Percentiles rank a stretch among this genome's conserved stretches.
These are phyloP conservation scores for Lepidocyrtoides sp. DNA, from an alignment of 2,888 invertebrate species.

Conservation along the genomic window DNA sequence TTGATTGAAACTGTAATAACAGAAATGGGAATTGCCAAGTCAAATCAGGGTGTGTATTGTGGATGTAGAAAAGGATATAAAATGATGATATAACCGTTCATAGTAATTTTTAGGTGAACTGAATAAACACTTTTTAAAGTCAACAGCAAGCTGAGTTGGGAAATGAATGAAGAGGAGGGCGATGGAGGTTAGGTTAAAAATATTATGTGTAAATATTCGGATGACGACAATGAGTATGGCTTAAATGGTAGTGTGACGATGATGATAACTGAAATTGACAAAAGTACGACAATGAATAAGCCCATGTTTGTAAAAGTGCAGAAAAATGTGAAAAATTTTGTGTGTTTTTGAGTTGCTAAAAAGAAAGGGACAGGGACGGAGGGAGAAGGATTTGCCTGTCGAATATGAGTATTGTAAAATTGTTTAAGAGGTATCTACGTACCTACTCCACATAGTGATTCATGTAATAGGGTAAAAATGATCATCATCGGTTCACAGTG, in stretches of 20 bases:
- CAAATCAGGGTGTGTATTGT: no score
- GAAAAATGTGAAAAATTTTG: background rate
- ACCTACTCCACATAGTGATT: no score
- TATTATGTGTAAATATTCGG: constrained; percentile 40
- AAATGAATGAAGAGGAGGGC: constrained; percentile 47
- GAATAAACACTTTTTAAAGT: constrained; percentile 31
- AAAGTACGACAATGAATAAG: constrained; percentile 13
- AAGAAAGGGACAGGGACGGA: background rate
- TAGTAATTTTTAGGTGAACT: constrained; percentile 22
- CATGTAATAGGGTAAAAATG: no score
- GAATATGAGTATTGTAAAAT: background rate
- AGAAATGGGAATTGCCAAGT: no score
- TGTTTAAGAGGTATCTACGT: no score
- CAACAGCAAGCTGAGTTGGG: background rate
- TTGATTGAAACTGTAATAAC: constrained; percentile 35
- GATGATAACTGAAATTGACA: background rate
- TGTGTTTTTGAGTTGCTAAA: background rate
- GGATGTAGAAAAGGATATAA: no score
- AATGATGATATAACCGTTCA: constrained; percentile 24
- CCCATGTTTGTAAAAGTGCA: constrained; percentile 15
- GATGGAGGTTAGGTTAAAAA: constrained; percentile 50
- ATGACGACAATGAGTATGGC: constrained; percentile 45
- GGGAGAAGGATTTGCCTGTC: background rate
- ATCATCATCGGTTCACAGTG: no score
- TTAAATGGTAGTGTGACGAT: constrained; percentile 43